phyloP scores from a whole-genome alignment of 2,113 vertebrate species.

The Oryzias javanicus region DNA sequence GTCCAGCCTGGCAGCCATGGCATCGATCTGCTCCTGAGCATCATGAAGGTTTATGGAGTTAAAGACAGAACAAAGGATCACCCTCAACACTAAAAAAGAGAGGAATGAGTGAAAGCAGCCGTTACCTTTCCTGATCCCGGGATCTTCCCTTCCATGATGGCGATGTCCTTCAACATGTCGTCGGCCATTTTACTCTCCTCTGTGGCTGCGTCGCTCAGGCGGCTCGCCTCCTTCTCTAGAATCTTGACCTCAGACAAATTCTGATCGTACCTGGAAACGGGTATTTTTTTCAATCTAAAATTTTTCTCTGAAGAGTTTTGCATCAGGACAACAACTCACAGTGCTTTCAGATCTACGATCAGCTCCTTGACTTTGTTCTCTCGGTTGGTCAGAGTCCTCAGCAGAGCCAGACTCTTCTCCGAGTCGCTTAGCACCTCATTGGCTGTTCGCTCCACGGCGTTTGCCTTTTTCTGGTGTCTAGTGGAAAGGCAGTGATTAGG shows the following conservation, averaged over 20 bases:
- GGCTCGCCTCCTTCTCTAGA: constrained; percentile 54
- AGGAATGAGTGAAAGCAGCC: background rate
- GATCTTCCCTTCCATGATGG: constrained; percentile 46
- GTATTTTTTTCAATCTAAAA: background rate
- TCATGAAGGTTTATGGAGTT: background rate
- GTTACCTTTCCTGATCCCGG: constrained; percentile 56
- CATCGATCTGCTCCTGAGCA: constrained; percentile 42
- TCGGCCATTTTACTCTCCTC: constrained; percentile 55
- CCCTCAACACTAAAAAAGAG: too few species aligned
- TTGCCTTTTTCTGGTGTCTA: constrained; percentile 79
- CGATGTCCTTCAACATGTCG: constrained; percentile 54
- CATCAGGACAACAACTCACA: constrained; percentile 67
- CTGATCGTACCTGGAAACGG: constrained; percentile 59
- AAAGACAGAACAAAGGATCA: too few species aligned
- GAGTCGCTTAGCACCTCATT: constrained; percentile 61
- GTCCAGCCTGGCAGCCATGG: constrained; percentile 43
- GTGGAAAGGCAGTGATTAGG: background rate
- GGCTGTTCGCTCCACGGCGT: constrained; percentile 56
- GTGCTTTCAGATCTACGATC: constrained; percentile 70
- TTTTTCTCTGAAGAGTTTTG: too few species aligned
- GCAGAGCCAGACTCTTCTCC: constrained; percentile 67
- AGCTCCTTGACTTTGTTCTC: constrained; percentile 56
- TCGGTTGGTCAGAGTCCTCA: constrained; percentile 33
- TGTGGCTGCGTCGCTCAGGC: constrained; percentile 42
- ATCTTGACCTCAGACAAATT: constrained; percentile 45